Conservation (phyloP, 2,797 vertebrate species). For the Falco peregrinus region DNA sequence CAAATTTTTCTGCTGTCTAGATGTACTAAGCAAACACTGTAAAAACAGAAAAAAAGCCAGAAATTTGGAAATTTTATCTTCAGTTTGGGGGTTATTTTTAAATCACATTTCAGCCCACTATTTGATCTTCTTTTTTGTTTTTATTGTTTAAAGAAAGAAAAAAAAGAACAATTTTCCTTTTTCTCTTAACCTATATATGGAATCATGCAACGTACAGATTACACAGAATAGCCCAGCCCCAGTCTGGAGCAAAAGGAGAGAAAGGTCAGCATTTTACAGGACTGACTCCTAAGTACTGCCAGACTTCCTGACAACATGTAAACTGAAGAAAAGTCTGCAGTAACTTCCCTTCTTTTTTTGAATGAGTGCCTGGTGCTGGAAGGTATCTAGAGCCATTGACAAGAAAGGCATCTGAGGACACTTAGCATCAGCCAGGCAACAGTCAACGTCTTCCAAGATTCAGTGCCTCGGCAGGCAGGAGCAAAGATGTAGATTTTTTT, state of each 20-base stretch:
- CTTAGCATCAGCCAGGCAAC: neutral
- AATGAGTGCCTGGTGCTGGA: neutral
- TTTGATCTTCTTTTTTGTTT: neutral
- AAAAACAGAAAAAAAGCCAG: conserved; percentile 69
- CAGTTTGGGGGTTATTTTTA: neutral
- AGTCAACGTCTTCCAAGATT: neutral
- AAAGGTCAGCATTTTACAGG: neutral
- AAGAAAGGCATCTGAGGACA: conserved; percentile 23
- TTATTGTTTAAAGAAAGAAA: neutral
- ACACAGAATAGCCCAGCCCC: neutral
- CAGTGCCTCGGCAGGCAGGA: neutral
- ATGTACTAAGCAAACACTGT: conserved; percentile 70
- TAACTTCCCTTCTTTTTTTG: neutral
- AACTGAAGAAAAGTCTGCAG: neutral
- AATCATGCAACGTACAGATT: neutral
- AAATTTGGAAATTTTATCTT: neutral
- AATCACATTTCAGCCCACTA: neutral
- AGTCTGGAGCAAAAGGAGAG: neutral
- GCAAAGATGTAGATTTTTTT: neutral
- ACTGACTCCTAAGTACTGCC: neutral
- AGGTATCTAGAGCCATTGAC: neutral
- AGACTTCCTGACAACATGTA: neutral
- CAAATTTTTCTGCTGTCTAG: conserved; percentile 71
- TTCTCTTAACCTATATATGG: neutral
- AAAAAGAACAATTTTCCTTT: neutral